Base-by-base conservation (phyloP, 92 coral and sea anemone genomes). In the Phymanthus crucifer region DNA sequence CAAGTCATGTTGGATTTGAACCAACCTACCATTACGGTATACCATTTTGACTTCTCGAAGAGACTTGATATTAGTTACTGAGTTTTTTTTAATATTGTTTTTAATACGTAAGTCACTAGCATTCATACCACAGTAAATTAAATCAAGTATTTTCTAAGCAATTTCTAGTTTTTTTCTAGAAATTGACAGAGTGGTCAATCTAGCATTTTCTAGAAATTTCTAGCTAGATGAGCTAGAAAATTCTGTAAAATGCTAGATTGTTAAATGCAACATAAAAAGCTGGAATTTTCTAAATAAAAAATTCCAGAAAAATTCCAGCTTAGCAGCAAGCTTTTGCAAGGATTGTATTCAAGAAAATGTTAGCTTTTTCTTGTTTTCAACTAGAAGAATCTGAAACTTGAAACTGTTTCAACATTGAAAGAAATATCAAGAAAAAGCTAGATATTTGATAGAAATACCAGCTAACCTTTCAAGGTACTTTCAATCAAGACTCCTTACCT, bases 131-230 rank as follows among this genome's bases (percentile, higher is more conserved):
- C 68, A 61, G 26, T 3, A 29, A 61, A 61, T 21, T 61, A 61
- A 3, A 21, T 61, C 68, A 61, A 61, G 68, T 61, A 21, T 0
- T 61, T 61, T 27, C 68, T 21, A 29, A 61, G 68, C 26, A 61
- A 61, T 61, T 61, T 61, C 68, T 21, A 29, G 68, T 61, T 61
- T 61, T 61, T 61, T 61, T 61, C 68, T 61, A 61, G 68, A 61
- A 21, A 58, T 58, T 58, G 68, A 58, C 24, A 58, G 68, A 58
- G 68, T 58, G 19, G 68, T 58, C 8, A 58, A 58, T 58, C 68
- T 8, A 19, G 68, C 68, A 58, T 58, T 58, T 58, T 58, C 68
- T 58, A 58, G 0, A 58, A 61, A 21, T 61, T 61, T 61, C 68
- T 21, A 61, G 68, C n/a, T 61, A 21, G 32, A 1, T 61, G 12